These are phyloP conservation scores for Gobionotothen gibberifrons DNA, from an alignment of 2,797 vertebrate species.

Conservation along the genomic window DNA sequence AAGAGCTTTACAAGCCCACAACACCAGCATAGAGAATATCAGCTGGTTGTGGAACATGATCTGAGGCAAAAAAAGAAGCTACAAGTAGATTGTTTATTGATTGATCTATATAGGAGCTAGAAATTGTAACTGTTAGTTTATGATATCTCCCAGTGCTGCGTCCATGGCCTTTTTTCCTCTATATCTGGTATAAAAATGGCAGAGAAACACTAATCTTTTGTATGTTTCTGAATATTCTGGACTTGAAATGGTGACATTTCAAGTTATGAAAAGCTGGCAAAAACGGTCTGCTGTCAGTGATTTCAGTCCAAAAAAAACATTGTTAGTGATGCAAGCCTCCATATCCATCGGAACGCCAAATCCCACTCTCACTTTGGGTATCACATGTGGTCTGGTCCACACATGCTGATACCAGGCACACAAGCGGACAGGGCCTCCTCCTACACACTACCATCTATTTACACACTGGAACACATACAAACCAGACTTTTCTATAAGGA, in stretches of 20 bases:
- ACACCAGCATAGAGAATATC: conserved; percentile 3
- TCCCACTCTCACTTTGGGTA: conserved; percentile 66
- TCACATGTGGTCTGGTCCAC: conserved; percentile 77
- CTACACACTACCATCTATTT: conserved; percentile 61
- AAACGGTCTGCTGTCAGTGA: conserved; percentile 73
- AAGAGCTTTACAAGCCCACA: conserved; percentile 8
- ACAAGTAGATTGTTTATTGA: not conserved
- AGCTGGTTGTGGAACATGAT: not conserved
- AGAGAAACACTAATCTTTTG: conserved; percentile 26
- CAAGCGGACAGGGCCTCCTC: conserved; percentile 63
- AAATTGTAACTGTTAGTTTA: conserved; percentile 5
- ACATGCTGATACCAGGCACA: conserved; percentile 65
- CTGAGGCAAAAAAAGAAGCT: not conserved
- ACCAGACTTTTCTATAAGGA: conserved; percentile 29
- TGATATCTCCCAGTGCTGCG: conserved; percentile 10
- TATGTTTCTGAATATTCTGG: conserved; percentile 62
- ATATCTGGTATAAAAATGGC: conserved; percentile 19
- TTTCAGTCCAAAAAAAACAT: conserved; percentile 60
- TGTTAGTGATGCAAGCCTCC: conserved; percentile 61
- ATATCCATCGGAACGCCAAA: conserved; percentile 55
- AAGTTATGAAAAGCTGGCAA: conserved; percentile 70
- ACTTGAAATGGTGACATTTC: conserved; percentile 64
- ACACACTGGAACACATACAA: conserved; percentile 45
- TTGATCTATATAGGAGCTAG: not conserved
- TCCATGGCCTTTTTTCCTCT: not conserved